Conservation (phyloP, 1,140 invertebrate species). For the Sitobion miscanthi region DNA sequence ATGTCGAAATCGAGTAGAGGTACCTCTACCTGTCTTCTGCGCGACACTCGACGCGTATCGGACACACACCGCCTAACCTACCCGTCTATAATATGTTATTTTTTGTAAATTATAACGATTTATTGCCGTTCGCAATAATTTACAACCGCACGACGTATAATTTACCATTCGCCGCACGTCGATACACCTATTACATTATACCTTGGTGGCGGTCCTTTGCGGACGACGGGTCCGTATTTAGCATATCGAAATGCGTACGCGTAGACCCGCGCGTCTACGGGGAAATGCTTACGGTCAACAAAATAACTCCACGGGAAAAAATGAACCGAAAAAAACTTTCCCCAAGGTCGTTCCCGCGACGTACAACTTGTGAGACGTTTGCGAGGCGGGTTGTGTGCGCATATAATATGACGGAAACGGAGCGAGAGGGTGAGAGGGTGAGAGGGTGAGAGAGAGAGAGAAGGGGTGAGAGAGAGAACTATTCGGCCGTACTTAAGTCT, state of each 20-base stretch:
- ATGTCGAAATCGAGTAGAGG: neutral
- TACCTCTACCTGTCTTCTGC: neutral
- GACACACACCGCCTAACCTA: too few species aligned
- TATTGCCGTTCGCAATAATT: neutral
- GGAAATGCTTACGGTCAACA: constrained; percentile 6
- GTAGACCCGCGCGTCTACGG: neutral
- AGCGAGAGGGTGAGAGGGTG: neutral
- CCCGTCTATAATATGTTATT: too few species aligned
- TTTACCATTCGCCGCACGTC: neutral
- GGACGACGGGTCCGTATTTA: neutral
- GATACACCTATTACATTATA: neutral
- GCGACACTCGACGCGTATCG: neutral
- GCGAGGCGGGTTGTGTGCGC: neutral
- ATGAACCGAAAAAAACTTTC: constrained; percentile 8
- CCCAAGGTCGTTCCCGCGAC: neutral
- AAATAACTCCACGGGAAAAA: neutral
- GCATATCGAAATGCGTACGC: constrained; percentile 3
- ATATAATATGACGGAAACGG: neutral
- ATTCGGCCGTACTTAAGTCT: constrained; percentile 12
- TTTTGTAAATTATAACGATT: neutral
- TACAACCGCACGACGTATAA: neutral
- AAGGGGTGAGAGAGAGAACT: neutral
- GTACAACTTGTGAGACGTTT: neutral
- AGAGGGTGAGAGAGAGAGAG: too few species aligned
- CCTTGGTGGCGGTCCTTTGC: neutral